Percentiles rank a stretch among this genome's conserved stretches.
phyloP scores from a whole-genome alignment of 92 coral and sea anemone genomes.

The Phenganax subtilis region DNA sequence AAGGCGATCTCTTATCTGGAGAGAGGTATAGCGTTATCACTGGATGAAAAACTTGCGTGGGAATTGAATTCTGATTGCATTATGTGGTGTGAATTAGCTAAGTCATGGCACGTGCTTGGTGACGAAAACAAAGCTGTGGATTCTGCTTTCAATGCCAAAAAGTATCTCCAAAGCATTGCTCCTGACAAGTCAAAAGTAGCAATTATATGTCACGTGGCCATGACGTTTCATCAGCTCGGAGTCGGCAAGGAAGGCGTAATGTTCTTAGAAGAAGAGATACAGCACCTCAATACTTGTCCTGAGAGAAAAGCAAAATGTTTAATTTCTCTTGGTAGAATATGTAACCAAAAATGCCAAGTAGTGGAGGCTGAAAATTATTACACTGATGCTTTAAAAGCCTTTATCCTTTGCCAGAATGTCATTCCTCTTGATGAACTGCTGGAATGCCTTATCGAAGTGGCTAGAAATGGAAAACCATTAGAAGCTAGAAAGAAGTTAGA shows the following conservation, averaged over 20 bases:
- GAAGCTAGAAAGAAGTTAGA: background rate
- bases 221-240: background rate
- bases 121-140: background rate
- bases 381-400: background rate
- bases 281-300: background rate
- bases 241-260: background rate
- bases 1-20: background rate
- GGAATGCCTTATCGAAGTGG: constrained; percentile 1
- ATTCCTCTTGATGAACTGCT: background rate
- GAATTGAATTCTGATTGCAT: background rate
- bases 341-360: background rate
- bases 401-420: background rate
- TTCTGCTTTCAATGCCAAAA: background rate
- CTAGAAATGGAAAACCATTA: background rate
- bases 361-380: background rate
- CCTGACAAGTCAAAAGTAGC: background rate
- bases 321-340: background rate
- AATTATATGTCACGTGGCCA: background rate
- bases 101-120: background rate
- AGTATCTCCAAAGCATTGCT: background rate
- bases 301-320: background rate
- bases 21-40: background rate
- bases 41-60: background rate
- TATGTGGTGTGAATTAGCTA: background rate
- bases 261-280: background rate